Evolutionary conservation across 2,797 vertebrate species (phyloP).

Genomic region (Selene dorsalis): DNA sequence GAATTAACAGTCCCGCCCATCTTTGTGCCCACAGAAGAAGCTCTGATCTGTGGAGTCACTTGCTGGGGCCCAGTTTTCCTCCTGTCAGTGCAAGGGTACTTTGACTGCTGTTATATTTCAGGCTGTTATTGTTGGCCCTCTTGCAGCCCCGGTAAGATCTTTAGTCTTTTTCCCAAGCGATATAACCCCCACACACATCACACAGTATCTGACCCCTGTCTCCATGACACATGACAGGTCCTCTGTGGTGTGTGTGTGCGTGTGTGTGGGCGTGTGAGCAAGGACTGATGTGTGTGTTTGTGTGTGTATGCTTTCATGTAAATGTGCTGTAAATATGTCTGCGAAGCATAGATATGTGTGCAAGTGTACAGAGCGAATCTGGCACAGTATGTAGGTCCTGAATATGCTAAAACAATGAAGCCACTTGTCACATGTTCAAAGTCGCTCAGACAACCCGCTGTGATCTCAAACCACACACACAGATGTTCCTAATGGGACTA

Average conservation of each 20-base stretch:
- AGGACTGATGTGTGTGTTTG: not conserved
- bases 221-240: constrained; percentile 83
- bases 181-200: constrained; percentile 84
- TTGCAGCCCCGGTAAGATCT: constrained; percentile 86
- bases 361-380: constrained; percentile 55
- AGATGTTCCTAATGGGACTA: constrained; percentile 84
- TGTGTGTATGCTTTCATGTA: constrained; percentile 46
- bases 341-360: constrained; percentile 21
- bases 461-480: constrained; percentile 81
- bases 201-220: constrained; percentile 85
- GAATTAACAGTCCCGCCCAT: constrained; percentile 87
- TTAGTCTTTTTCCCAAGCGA: constrained; percentile 94
- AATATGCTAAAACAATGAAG: constrained; percentile 77
- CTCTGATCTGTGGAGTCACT: constrained; percentile 87
- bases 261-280: constrained; percentile 16
- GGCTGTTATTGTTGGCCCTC: constrained; percentile 95
- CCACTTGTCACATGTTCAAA: constrained; percentile 80
- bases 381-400: constrained; percentile 56
- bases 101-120: constrained; percentile 90
- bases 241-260: constrained; percentile 50
- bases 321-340: constrained; percentile 56
- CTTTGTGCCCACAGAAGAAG: constrained; percentile 85
- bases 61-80: constrained; percentile 77
- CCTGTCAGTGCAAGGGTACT: constrained; percentile 73
- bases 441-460: constrained; percentile 73